Evolutionary conservation across 2,888 invertebrate species (phyloP).

Genomic region (Aspidiotus rigidus): DNA sequence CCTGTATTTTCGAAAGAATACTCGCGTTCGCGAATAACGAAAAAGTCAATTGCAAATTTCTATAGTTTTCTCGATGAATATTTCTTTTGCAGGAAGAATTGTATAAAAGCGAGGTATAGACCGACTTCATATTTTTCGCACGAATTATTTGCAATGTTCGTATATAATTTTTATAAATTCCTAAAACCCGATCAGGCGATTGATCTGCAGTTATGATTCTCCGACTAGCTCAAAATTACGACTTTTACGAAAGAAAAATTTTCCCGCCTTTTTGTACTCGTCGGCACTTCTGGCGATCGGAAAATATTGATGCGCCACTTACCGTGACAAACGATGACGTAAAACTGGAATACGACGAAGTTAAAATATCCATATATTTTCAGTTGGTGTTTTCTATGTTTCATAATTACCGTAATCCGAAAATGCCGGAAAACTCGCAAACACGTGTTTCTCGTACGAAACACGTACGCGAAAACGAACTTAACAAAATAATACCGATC

Average conservation of each 20-base stretch:
- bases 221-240: no score
- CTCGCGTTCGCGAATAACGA: no score
- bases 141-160: no score
- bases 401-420: constrained; percentile 9
- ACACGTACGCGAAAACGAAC: constrained; percentile 17
- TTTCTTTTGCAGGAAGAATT: no score
- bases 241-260: background rate
- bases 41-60: no score
- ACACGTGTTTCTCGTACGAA: constrained; percentile 17
- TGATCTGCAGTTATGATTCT: no score
- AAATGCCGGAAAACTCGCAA: constrained; percentile 3
- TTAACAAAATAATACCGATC: constrained; percentile 18
- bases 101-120: no score
- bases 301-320: background rate
- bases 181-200: no score
- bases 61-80: no score
- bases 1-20: no score
- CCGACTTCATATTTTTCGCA: no score
- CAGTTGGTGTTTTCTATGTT: constrained; percentile 8
- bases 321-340: constrained; percentile 20
- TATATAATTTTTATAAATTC: no score
- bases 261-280: constrained; percentile 1
- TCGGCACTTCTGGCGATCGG: background rate
- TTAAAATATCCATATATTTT: constrained; percentile 9
- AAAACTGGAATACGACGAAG: constrained; percentile 20